These are phyloP conservation scores for Lates japonicus DNA, from an alignment of 2,797 vertebrate species.

Conservation along the genomic window DNA sequence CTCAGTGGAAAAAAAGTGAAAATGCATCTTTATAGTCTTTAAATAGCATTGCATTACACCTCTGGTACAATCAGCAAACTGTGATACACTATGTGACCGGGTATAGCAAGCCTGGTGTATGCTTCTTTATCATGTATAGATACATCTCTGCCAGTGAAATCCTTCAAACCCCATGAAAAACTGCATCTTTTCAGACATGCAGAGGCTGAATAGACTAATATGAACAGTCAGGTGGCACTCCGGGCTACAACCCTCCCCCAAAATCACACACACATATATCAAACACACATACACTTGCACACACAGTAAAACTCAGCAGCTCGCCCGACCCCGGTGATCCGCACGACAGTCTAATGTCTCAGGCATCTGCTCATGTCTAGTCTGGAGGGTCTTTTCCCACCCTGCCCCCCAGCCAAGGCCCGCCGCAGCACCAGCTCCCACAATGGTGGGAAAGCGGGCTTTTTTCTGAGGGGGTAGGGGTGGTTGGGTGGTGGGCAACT, in stretches of 20 bases:
- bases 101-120: conserved; percentile 20
- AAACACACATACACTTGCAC: conserved; percentile 85
- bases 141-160: conserved; percentile 65
- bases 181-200: conserved; percentile 92
- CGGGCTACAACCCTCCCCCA: conserved; percentile 54
- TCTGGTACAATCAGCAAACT: background rate
- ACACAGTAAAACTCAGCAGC: conserved; percentile 90
- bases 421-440: conserved; percentile 84
- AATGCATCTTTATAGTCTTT: conserved; percentile 7
- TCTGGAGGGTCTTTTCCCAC: conserved; percentile 88
- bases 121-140: conserved; percentile 49
- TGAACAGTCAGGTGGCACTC: conserved; percentile 91
- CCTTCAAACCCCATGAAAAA: conserved; percentile 66
- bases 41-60: conserved; percentile 6
- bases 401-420: conserved; percentile 85
- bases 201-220: conserved; percentile 92
- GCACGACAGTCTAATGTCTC: conserved; percentile 93
- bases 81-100: conserved; percentile 12
- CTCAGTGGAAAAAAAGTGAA: background rate
- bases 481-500: conserved; percentile 74
- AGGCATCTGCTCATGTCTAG: conserved; percentile 98
- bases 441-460: conserved; percentile 95
- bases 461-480: conserved; percentile 71
- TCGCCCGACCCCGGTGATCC: conserved; percentile 91
- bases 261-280: conserved; percentile 74